Percentiles rank a stretch among this genome's conserved stretches.
Evolutionary conservation across 2,888 invertebrate genomes (phyloP).

Genomic region (Drosophila hamatofila): DNA sequence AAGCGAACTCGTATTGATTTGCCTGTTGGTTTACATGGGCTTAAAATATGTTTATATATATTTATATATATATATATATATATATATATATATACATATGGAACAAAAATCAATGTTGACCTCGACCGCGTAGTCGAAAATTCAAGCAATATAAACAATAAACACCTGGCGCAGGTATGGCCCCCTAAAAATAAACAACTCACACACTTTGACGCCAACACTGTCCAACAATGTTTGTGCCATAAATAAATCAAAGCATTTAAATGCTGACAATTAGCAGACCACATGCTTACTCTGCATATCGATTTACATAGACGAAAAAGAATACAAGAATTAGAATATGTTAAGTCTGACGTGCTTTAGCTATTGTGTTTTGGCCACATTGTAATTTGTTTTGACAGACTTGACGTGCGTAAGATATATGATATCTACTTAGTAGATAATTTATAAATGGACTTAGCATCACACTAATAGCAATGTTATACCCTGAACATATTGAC

Average conservation of each 20-base stretch:
- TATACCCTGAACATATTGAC: background rate
- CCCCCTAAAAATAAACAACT: slow-evolving; percentile 47
- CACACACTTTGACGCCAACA: slow-evolving; percentile 17
- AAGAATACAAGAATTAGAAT: slow-evolving; percentile 16
- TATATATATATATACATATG: background rate
- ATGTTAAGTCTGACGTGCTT: slow-evolving; percentile 30
- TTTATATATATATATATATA: slow-evolving; percentile 11
- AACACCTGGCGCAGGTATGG: slow-evolving; percentile 30
- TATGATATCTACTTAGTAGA: background rate
- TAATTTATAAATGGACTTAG: slow-evolving; percentile 10
- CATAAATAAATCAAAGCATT: slow-evolving; percentile 58
- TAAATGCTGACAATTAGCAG: slow-evolving; percentile 45
- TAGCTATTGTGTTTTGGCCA: slow-evolving; percentile 23
- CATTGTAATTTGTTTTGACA: slow-evolving; percentile 5
- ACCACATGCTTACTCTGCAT: slow-evolving; percentile 39
- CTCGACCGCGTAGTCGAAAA: slow-evolving; percentile 10
- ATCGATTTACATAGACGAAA: slow-evolving; percentile 46
- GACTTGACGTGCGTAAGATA: background rate
- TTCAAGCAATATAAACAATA: slow-evolving; percentile 36
- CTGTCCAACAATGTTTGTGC: slow-evolving; percentile 40
- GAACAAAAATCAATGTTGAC: slow-evolving; percentile 41
- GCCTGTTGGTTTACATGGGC: background rate
- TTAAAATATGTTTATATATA: slow-evolving; percentile 12
- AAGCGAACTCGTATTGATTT: slow-evolving; percentile 24
- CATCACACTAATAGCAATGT: background rate